A percentile compares a stretch with the other conserved stretches of the same genome.
These are phyloP conservation scores for Brenthis ino DNA, from an alignment of 2,888 invertebrate species.

Conservation along the genomic window DNA sequence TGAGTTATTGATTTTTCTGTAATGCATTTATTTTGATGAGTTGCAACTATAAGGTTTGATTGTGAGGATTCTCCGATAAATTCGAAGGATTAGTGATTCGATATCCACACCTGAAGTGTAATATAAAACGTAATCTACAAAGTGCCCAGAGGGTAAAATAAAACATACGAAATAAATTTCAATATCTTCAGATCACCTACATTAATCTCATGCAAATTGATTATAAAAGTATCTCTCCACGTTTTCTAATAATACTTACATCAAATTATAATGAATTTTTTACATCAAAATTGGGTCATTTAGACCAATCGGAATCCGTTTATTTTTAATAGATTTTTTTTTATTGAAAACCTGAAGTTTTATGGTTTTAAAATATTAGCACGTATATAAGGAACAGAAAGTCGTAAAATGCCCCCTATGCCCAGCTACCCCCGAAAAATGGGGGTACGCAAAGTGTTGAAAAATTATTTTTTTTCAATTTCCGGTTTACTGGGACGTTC, in stretches of 20 bases:
- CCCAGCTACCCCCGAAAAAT: too few relatives aligned
- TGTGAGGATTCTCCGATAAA: constrained; percentile 16
- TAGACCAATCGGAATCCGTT: too few relatives aligned
- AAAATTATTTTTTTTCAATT: too few relatives aligned
- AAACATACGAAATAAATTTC: background rate
- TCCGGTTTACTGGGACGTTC: too few relatives aligned
- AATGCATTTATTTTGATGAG: constrained; percentile 23
- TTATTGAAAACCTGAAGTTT: too few relatives aligned
- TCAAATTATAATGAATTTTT: too few relatives aligned
- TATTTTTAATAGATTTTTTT: too few relatives aligned
- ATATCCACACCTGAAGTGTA: constrained; percentile 21
- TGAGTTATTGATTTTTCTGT: constrained; percentile 4
- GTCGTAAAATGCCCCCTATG: too few relatives aligned
- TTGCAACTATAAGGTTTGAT: constrained; percentile 26
- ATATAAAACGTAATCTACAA: constrained; percentile 10
- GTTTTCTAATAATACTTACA: background rate
- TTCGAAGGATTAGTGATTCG: constrained; percentile 25
- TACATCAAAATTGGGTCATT: background rate
- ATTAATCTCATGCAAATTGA: background rate
- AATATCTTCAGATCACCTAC: background rate
- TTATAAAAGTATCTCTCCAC: constrained; percentile 1
- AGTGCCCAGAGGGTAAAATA: background rate
- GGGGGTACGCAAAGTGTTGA: too few relatives aligned
- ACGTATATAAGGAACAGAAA: too few relatives aligned
- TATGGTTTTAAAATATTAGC: too few relatives aligned